These are phyloP conservation scores for Ephydatia muelleri DNA, from an alignment of 37 sponge, comb jelly and placozoan genomes.

Conservation along the genomic window DNA sequence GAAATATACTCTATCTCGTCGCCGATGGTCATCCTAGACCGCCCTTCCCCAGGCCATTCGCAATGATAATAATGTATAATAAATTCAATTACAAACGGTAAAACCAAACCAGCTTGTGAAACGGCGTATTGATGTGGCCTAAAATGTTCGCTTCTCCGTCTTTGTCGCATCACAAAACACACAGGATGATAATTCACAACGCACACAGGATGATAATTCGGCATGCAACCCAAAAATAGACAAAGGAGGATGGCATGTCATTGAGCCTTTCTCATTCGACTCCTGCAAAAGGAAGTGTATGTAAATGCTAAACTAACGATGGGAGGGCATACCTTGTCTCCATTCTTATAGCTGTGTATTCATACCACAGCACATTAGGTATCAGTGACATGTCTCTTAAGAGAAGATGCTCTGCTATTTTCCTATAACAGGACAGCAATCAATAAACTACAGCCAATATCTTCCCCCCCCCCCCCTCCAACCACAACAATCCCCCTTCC, in stretches of 20 bases:
- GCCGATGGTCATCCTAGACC: constrained; percentile 46
- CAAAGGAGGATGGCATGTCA: neutral
- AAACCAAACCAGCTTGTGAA: too few species aligned
- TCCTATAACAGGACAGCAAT: too few species aligned
- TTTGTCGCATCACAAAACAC: neutral
- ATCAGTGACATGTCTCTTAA: constrained; percentile 74
- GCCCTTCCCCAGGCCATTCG: constrained; percentile 1
- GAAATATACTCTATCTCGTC: constrained; percentile 84
- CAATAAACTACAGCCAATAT: neutral
- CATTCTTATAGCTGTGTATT: constrained; percentile 66
- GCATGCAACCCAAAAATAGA: neutral
- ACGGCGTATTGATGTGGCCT: too few species aligned
- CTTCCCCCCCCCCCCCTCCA: neutral
- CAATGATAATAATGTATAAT: neutral
- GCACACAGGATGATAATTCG: too few species aligned
- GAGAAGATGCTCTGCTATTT: constrained; percentile 58
- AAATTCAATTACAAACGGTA: too few species aligned
- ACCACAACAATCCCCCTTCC: neutral
- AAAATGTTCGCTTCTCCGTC: too few species aligned
- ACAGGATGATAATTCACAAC: neutral
- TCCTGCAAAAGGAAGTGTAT: neutral
- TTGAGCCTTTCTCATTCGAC: neutral
- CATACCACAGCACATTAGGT: constrained; percentile 83
- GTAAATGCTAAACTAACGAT: neutral
- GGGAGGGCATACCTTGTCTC: constrained; percentile 63